Percentiles rank a stretch among this genome's conserved stretches.
Conservation (phyloP, 2,888 invertebrate genomes). For the Thecophora atra region DNA sequence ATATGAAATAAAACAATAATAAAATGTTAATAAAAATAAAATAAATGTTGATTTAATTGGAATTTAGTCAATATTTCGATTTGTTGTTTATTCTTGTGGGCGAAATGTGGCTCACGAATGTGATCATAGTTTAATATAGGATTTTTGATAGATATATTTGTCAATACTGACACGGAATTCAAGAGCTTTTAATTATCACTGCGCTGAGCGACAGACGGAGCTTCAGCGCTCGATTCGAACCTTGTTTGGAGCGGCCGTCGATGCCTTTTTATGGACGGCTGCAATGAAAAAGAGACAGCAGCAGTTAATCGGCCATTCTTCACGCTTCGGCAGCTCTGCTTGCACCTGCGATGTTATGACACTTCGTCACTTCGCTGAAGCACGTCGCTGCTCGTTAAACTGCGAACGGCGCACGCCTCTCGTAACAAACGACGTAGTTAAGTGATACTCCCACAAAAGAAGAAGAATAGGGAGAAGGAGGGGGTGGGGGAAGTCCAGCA, state of each 20-base stretch:
- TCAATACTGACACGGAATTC: no score
- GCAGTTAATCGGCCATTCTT: conserved; percentile 11
- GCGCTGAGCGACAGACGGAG: conserved; percentile 15
- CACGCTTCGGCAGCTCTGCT: conserved; percentile 7
- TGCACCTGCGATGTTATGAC: conserved; percentile 25
- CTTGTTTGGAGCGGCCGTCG: conserved; percentile 12
- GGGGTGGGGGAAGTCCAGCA: neutral
- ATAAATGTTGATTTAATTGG: no score
- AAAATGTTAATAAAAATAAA: no score
- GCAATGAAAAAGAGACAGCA: conserved; percentile 22
- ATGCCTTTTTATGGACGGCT: conserved; percentile 21
- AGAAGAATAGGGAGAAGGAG: neutral
- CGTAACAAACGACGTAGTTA: neutral
- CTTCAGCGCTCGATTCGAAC: conserved; percentile 5
- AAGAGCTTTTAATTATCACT: conserved; percentile 18
- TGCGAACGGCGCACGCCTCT: conserved; percentile 6
- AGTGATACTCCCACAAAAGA: no score
- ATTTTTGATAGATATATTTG: neutral
- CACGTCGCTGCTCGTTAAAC: neutral
- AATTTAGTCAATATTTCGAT: no score
- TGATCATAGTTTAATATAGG: conserved; percentile 17
- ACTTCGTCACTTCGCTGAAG: conserved; percentile 5
- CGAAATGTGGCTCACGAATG: neutral
- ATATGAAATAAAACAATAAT: no score
- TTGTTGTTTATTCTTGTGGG: no score